Base-by-base conservation (phyloP, 2,888 invertebrate species). In the Oasisia sp. region DNA sequence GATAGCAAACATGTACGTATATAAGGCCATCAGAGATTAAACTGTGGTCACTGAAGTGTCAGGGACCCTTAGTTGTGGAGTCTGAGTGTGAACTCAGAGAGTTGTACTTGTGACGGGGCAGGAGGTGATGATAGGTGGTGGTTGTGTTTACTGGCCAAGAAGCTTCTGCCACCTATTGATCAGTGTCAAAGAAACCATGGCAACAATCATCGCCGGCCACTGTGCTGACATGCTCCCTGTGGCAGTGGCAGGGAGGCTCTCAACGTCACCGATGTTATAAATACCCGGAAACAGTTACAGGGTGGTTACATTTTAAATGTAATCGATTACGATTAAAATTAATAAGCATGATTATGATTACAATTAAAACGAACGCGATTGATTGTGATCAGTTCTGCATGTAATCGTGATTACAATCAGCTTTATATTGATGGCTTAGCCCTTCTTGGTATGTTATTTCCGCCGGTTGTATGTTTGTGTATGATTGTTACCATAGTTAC, bases 171-270 rank as follows among this genome's bases (percentile, higher is more conserved):
- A 27, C 27, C 74, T 74, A 74, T 74, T 74, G 74, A 74, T 74
- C 74, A 74, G 74, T 74, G 74, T 74, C 74, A 74, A 19, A 74
- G 74, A 74, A 74, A 74, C 74, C 74, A 74, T 74, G 74, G 74
- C 74, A 74, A 74, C 74, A 74, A 74, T 74, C 74, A 74, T 74
- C 74, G 19, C 19, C 27, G 27, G 74, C 74, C 27, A 74, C 74
- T 4, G 27, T 74, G 74, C 74, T 27, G 74, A 74, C 74, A 74
- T 74, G 27, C 74, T 74, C 74, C 19, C 38, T 38, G 38, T 27
- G n/a, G 7, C 7, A 7, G 74, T 27, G n/a, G n/a, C 74, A 74
- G 74, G 74, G 74, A 74, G 74, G 27, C n/a, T 74, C 74, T 74
- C 74, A 74, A 74, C 27, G 27, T n/a, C 50, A 50, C 50, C 14